These are phyloP conservation scores for Tinea pellionella DNA, from an alignment of 2,888 invertebrate species.

Conservation along the genomic window DNA sequence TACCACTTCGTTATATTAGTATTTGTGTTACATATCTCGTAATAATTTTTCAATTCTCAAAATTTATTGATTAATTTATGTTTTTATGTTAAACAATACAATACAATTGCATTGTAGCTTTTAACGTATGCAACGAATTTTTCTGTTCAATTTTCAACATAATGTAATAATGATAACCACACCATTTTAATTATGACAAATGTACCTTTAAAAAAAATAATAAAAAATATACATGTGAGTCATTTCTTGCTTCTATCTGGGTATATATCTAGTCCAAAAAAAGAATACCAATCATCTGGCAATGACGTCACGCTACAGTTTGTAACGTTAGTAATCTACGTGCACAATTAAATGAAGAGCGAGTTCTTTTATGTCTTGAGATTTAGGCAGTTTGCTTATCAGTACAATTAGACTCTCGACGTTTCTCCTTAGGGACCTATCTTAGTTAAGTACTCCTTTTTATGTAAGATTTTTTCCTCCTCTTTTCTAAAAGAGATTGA, in stretches of 20 bases:
- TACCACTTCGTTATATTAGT: constrained; percentile 47
- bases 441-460: constrained; percentile 1
- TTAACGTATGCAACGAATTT: no score
- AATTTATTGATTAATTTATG: constrained; percentile 34
- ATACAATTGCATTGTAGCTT: no score
- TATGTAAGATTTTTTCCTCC: constrained; percentile 2
- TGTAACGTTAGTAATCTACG: neutral
- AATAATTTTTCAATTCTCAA: constrained; percentile 52
- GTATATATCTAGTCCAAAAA: no score
- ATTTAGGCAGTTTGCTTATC: constrained; percentile 21
- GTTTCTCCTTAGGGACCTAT: constrained; percentile 21
- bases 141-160: no score
- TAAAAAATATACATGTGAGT: no score
- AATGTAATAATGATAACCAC: no score
- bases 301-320: neutral
- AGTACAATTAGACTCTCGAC: constrained; percentile 24
- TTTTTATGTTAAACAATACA: no score
- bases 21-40: constrained; percentile 51
- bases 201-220: no score
- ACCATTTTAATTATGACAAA: no score
- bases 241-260: no score
- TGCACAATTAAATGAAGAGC: neutral
- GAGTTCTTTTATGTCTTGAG: constrained; percentile 2
- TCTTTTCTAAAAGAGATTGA: constrained; percentile 8
- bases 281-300: no score